Conservation (phyloP, 1,140 invertebrate species). For the Episyrphus balteatus region DNA sequence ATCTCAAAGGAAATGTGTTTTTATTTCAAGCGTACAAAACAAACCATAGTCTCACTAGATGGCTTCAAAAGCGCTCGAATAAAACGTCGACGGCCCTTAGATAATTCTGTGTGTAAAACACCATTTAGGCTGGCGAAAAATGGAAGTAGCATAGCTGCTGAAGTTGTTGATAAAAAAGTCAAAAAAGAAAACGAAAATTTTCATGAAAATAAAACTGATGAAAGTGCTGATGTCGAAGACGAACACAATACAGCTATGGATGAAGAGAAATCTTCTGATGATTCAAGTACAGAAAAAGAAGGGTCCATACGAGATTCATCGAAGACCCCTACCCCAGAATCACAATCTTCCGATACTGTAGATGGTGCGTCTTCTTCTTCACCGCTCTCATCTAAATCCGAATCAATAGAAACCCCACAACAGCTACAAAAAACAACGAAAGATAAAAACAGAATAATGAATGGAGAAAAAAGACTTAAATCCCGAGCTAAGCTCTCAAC, state of each 20-base stretch:
- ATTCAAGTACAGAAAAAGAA: no score
- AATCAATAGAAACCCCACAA: no score
- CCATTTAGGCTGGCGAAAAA: not conserved
- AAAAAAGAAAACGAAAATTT: not conserved
- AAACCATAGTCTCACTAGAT: constrained; percentile 38
- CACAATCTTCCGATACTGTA: no score
- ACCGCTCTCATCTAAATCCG: no score
- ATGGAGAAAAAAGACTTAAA: constrained; percentile 19
- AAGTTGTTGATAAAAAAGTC: no score
- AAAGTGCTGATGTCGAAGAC: not conserved
- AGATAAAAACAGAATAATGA: no score
- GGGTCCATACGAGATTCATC: no score
- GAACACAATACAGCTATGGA: not conserved
- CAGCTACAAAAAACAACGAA: no score
- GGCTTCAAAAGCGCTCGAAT: constrained; percentile 34
- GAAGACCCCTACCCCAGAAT: no score
- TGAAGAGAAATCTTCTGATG: not conserved
- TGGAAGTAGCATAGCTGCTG: not conserved
- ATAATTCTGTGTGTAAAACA: constrained; percentile 15
- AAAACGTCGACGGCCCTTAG: constrained; percentile 49
- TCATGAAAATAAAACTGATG: not conserved
- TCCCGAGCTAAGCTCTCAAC: constrained; percentile 24
- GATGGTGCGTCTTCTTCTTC: no score
- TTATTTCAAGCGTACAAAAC: constrained; percentile 52
- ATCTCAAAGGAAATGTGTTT: constrained; percentile 61